These are phyloP conservation scores for Oscheius sp. DNA, from an alignment of 2,888 invertebrate species.

Conservation along the genomic window DNA sequence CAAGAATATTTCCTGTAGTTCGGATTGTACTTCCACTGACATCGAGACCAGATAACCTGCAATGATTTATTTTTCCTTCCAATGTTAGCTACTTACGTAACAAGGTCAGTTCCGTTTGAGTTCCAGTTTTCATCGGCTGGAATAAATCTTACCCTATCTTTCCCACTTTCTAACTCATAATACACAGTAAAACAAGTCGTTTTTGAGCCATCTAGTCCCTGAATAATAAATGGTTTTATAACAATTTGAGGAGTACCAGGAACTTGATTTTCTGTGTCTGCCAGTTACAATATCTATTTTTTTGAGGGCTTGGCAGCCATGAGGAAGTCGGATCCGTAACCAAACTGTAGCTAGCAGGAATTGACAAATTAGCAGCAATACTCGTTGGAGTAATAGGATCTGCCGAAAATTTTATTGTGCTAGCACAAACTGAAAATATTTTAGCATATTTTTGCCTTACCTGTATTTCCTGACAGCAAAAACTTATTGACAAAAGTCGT, in stretches of 20 bases:
- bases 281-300: slow-evolving; percentile 5
- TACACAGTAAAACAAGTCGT: background rate
- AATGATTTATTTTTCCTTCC: background rate
- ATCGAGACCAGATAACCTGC: background rate
- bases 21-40: background rate
- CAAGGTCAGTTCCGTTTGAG: background rate
- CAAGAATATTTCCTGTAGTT: background rate
- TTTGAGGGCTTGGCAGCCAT: background rate
- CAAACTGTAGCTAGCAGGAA: background rate
- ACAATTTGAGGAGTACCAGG: background rate
- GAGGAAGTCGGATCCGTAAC: background rate
- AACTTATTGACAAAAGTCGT: background rate
- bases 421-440: background rate
- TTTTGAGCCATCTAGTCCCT: background rate
- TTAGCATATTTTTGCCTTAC: background rate
- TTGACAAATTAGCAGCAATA: background rate
- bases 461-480: background rate
- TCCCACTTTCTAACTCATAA: slow-evolving; percentile 1
- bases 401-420: background rate
- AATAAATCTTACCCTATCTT: background rate
- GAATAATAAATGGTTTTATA: background rate
- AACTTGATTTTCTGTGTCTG: background rate
- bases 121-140: background rate
- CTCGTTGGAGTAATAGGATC: background rate
- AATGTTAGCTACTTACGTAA: background rate